Base-by-base conservation (phyloP, 2,113 vertebrate species). In the Zosterops hypoxanthus region DNA sequence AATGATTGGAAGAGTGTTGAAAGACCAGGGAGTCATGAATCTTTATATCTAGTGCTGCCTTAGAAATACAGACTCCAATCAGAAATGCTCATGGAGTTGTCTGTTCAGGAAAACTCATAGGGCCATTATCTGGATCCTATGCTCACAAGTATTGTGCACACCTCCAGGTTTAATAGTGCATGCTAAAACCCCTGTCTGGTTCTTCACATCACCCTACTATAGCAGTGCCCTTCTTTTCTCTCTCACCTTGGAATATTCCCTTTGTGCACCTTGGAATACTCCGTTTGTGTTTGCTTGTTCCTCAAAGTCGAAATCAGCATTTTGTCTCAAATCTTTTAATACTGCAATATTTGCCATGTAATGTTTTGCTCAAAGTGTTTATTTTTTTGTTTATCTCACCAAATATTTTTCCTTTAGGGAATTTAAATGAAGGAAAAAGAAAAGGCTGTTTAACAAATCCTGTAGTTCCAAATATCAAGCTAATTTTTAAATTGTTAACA, bases 121-220 rank as follows among this genome's bases (percentile, higher is more conserved):
- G 24, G 29, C 18, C 44, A 3, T 53, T 13, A 6, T n/a, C 60
- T 63, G 29, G 42, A 5, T 41, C 18, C 5, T 3, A 2, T 57
- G 34, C 52, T 90, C 29, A 12, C 0, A 0, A 50, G 31, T 41
- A 22, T 4, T 55, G 20, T 1, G 6, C 19, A 9, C 36, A 9
- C 26, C 26, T 55, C 1, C 36, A 16, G 65, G 17, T 9, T 3
- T n/a, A 29, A 42, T 2, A 36, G 16, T 25, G 23, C n/a, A 6
- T 44, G n/a, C 36, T 53, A 25, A 90, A 89, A 91, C 4, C 26
- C 20, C 24, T 46, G 46, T 41, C 21, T 34, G 7, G 9, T 77
- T 82, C 63, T 23, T 86, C 25, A 23, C 11, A 39, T 59, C 70
- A 33, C n/a, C 17, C 4, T 56, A 0, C 34, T 16, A 29, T 33